These are phyloP conservation scores for Drosophila watanabei DNA, from an alignment of 1,140 invertebrate genomes.

Conservation along the genomic window DNA sequence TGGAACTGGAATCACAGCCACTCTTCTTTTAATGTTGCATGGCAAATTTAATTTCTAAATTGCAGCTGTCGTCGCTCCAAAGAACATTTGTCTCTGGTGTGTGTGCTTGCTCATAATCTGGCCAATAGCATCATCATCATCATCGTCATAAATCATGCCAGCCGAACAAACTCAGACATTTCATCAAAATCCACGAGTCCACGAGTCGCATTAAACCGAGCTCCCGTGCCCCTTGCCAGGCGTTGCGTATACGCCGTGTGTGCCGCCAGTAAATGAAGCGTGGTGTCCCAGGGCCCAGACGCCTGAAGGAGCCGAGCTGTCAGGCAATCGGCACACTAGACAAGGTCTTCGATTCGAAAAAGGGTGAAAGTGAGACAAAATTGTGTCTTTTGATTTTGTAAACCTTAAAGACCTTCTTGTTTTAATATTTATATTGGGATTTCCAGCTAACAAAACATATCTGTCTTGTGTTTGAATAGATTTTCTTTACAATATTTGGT, in stretches of 20 bases:
- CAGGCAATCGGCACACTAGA: slow-evolving; percentile 4
- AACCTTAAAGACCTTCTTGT: neutral
- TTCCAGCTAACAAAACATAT: neutral
- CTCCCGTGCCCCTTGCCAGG: no score
- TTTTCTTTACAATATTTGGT: neutral
- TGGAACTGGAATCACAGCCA: slow-evolving; percentile 59
- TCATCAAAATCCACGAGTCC: slow-evolving; percentile 46
- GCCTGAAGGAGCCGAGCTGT: slow-evolving; percentile 24
- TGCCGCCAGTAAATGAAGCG: slow-evolving; percentile 44
- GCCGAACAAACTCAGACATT: slow-evolving; percentile 49
- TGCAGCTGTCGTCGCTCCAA: slow-evolving; percentile 73
- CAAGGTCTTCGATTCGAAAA: slow-evolving; percentile 3
- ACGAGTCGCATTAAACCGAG: neutral
- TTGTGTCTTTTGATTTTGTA: neutral
- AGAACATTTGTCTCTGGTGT: slow-evolving; percentile 41
- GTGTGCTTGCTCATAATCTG: slow-evolving; percentile 61
- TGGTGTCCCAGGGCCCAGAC: slow-evolving; percentile 40
- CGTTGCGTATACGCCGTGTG: slow-evolving; percentile 54
- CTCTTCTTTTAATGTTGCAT: slow-evolving; percentile 75
- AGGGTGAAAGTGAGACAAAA: neutral
- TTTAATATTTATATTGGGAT: neutral
- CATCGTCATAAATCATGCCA: slow-evolving; percentile 70
- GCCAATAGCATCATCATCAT: slow-evolving; percentile 74
- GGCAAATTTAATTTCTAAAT: slow-evolving; percentile 84
- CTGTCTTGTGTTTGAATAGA: neutral